These are phyloP conservation scores for Dryas iulia DNA, from an alignment of 1,140 invertebrate species.

Conservation along the genomic window DNA sequence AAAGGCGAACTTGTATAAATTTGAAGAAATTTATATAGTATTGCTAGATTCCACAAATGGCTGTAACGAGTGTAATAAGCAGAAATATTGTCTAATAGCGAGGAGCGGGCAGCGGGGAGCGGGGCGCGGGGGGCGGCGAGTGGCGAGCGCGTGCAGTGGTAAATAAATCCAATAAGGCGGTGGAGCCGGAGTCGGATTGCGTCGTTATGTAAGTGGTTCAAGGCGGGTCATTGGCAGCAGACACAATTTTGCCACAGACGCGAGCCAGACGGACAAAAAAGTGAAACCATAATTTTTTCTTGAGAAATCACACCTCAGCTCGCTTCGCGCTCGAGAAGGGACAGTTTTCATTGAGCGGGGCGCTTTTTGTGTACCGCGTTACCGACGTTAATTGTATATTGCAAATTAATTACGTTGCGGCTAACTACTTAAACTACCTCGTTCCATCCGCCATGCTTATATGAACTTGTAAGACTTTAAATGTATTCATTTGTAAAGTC, in stretches of 20 bases:
- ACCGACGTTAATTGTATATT: not conserved
- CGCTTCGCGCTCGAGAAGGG: constrained; percentile 25
- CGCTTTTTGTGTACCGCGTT: not conserved
- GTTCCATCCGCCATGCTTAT: not conserved
- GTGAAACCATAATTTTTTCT: constrained; percentile 69
- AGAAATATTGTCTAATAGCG: constrained; percentile 23
- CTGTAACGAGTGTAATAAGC: constrained; percentile 9
- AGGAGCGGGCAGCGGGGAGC: constrained; percentile 14
- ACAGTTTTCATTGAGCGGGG: constrained; percentile 20
- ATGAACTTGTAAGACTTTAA: too few relatives aligned
- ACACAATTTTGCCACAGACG: constrained; percentile 60
- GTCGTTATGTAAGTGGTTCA: constrained; percentile 73
- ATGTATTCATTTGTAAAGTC: too few relatives aligned
- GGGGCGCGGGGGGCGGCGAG: too few relatives aligned
- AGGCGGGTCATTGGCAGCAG: constrained; percentile 71
- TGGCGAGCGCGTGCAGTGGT: constrained; percentile 21
- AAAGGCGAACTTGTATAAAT: not conserved
- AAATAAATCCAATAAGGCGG: constrained; percentile 33
- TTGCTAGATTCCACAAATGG: not conserved
- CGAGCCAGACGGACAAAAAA: constrained; percentile 74
- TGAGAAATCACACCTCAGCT: constrained; percentile 43
- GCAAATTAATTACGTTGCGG: not conserved
- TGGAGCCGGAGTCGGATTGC: constrained; percentile 26
- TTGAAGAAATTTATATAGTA: not conserved
- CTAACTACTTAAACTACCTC: not conserved